Conservation (phyloP, 2,888 invertebrate species). For the Pycnomerus fuliginosus region DNA sequence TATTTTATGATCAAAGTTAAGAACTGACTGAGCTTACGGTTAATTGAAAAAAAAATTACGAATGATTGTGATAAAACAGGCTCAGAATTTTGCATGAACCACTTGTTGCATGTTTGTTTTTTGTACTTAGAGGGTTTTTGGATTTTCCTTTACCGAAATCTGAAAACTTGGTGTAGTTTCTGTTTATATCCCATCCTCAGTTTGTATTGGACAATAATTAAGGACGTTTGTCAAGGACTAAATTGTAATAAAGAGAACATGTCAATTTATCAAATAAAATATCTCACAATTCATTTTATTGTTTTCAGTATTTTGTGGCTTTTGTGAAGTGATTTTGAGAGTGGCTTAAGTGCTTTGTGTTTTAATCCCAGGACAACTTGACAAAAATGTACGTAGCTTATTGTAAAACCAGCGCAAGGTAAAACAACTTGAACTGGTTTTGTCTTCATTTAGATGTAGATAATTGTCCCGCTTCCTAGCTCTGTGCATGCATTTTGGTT, state of each 20-base stretch:
- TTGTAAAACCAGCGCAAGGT: constrained; percentile 10
- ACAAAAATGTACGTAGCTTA: constrained; percentile 44
- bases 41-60: no score
- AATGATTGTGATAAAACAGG: no score
- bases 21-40: no score
- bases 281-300: neutral
- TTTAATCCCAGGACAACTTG: no score
- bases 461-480: constrained; percentile 18
- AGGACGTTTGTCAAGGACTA: constrained; percentile 15
- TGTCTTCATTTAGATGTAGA: constrained; percentile 6
- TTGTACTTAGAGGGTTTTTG: constrained; percentile 21
- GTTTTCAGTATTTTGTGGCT: constrained; percentile 28
- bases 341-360: constrained; percentile 47
- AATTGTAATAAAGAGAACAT: constrained; percentile 18
- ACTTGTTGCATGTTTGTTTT: constrained; percentile 7
- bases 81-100: no score
- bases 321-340: constrained; percentile 48
- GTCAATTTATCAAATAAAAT: constrained; percentile 23
- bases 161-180: constrained; percentile 14
- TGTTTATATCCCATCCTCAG: constrained; percentile 11
- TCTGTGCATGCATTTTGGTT: constrained; percentile 24
- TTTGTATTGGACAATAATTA: constrained; percentile 33
- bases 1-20: no score
- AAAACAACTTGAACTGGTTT: constrained; percentile 8
- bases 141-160: constrained; percentile 9